These are phyloP conservation scores for Drosophila sproati DNA, from an alignment of 1,140 invertebrate genomes.

Conservation along the genomic window DNA sequence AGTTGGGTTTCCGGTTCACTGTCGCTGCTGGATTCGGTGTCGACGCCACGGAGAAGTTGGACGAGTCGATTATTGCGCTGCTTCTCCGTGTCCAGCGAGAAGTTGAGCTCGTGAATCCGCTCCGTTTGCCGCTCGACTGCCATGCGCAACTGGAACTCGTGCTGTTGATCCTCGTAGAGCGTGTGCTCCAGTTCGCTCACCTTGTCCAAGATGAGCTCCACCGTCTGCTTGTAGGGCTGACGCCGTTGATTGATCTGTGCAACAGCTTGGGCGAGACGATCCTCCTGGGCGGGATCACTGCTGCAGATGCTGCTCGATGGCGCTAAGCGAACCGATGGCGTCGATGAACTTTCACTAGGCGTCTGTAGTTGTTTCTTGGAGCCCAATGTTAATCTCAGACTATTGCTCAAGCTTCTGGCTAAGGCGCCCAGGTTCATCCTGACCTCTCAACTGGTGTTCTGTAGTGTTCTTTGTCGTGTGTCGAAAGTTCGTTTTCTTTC, in stretches of 20 bases:
- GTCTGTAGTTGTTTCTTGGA: conserved; percentile 17
- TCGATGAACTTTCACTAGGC: background rate
- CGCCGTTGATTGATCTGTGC: conserved; percentile 17
- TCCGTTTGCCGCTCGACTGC: conserved; percentile 62
- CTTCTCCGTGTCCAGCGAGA: conserved; percentile 64
- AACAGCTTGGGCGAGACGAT: conserved; percentile 1
- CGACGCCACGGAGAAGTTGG: conserved; percentile 60
- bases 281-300: conserved; percentile 5
- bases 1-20: conserved; percentile 39
- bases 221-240: conserved; percentile 44
- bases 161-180: conserved; percentile 69
- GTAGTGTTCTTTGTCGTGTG: conserved; percentile 24
- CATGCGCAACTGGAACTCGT: conserved; percentile 71
- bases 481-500: conserved; percentile 19
- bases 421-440: conserved; percentile 65
- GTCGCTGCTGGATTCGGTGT: conserved; percentile 38
- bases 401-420: conserved; percentile 60
- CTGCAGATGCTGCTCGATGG: background rate
- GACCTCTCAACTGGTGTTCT: conserved; percentile 27
- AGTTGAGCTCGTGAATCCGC: conserved; percentile 58
- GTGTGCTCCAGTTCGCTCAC: conserved; percentile 70
- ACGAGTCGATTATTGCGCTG: conserved; percentile 62
- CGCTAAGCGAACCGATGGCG: background rate
- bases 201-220: conserved; percentile 61
- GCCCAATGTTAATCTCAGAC: conserved; percentile 34